Conservation (phyloP, 2,113 vertebrate genomes). For the Vidua chalybeata region DNA sequence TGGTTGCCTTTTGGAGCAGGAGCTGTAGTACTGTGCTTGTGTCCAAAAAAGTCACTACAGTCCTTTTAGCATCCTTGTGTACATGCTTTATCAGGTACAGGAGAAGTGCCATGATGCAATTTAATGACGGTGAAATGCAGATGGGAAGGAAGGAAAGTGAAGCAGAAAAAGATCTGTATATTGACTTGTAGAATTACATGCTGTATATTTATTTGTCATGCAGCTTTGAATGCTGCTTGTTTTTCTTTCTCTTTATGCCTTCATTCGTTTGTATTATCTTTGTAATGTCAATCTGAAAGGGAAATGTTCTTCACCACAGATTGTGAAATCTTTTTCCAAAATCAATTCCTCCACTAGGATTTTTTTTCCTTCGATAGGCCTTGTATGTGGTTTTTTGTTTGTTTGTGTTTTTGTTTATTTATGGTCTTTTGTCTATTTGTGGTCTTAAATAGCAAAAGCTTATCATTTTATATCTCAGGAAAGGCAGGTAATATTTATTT, state of each 20-base stretch:
- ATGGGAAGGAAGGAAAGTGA: neutral
- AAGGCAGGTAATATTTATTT: neutral
- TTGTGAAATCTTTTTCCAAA: neutral
- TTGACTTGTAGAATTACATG: neutral
- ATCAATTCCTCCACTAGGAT: neutral
- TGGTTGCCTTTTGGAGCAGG: neutral
- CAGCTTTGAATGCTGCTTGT: neutral
- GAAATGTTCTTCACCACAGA: neutral
- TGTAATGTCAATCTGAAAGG: neutral
- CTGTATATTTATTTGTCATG: neutral
- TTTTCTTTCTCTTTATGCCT: neutral
- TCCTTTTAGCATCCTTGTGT: neutral
- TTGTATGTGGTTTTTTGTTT: neutral
- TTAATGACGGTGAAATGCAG: neutral
- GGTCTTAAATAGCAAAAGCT: neutral
- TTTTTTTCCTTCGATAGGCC: neutral
- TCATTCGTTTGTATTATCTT: neutral
- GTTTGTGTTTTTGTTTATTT: no score
- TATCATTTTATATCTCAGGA: neutral
- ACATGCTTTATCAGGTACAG: neutral
- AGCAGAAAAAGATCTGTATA: neutral
- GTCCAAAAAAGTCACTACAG: neutral
- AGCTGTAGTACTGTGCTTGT: neutral
- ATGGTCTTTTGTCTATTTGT: neutral
- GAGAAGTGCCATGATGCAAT: neutral